Conservation (phyloP, 2,888 invertebrate species). For the Baronia brevicornis region DNA sequence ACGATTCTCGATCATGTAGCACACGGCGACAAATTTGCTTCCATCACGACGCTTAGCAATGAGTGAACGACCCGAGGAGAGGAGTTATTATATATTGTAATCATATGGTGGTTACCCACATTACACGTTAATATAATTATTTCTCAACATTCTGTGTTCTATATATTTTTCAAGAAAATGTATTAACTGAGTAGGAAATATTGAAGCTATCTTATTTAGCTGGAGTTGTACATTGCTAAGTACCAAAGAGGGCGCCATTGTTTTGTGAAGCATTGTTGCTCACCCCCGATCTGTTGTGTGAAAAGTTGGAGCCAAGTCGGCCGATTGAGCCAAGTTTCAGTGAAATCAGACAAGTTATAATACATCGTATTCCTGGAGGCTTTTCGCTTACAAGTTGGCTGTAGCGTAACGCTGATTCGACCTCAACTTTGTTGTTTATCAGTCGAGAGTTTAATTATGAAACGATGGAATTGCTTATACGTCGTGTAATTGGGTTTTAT, state of each 20-base stretch:
- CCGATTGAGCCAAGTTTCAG: conserved; percentile 54
- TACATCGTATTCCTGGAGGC: conserved; percentile 57
- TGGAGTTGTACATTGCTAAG: conserved; percentile 36
- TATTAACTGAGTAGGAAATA: conserved; percentile 13
- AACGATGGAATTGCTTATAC: conserved; percentile 16
- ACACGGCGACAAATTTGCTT: no score
- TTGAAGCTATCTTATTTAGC: conserved; percentile 36
- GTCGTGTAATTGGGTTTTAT: conserved; percentile 4
- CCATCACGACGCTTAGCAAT: no score
- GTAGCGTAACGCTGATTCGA: conserved; percentile 58
- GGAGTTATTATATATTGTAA: no score
- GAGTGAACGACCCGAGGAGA: no score
- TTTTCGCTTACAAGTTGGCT: conserved; percentile 53
- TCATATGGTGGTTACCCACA: no score
- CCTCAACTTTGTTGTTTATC: conserved; percentile 57
- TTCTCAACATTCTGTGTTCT: no score
- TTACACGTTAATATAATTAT: no score
- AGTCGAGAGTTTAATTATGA: conserved; percentile 46
- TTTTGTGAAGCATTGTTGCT: conserved; percentile 56
- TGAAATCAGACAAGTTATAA: conserved; percentile 61
- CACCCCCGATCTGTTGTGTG: conserved; percentile 46
- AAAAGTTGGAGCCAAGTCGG: conserved; percentile 49
- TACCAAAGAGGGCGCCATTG: conserved; percentile 54
- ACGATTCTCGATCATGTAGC: no score
- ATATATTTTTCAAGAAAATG: conserved; percentile 32